Percentiles rank a stretch among this genome's conserved stretches.
Evolutionary conservation across 2,888 invertebrate genomes (phyloP).

Genomic region (Yponomeuta malinellus): DNA sequence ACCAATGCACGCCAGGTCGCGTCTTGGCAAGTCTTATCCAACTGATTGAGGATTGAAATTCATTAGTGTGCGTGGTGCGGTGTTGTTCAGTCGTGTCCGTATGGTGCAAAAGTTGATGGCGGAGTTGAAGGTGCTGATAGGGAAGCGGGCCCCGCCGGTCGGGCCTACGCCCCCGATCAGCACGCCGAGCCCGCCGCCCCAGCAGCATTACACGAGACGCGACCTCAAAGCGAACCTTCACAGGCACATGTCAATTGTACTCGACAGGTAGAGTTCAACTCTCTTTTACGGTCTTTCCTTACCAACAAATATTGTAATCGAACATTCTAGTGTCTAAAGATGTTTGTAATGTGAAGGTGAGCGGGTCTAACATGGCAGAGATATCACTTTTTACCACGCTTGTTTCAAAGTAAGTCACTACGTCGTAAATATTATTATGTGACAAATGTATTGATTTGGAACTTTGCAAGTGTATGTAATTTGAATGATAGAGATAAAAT

Average conservation of each 20-base stretch:
- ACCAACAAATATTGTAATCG: no score
- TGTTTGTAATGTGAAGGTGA: no score
- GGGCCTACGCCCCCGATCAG: slow-evolving; percentile 37
- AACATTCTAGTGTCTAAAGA: no score
- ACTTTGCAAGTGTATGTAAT: no score
- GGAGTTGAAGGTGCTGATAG: slow-evolving; percentile 71
- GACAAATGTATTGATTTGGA: no score
- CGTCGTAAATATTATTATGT: no score
- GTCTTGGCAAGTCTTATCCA: slow-evolving; percentile 56
- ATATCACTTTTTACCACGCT: no score
- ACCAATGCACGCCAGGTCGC: slow-evolving; percentile 60
- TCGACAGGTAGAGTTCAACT: slow-evolving; percentile 62
- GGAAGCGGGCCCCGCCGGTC: slow-evolving; percentile 63
- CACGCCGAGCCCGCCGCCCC: slow-evolving; percentile 38
- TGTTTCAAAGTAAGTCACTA: no score
- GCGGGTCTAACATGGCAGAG: no score
- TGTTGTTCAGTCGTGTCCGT: slow-evolving; percentile 62
- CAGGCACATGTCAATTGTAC: slow-evolving; percentile 72
- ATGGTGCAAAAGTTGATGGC: slow-evolving; percentile 73
- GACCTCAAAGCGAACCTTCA: slow-evolving; percentile 72
- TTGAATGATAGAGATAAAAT: no score
- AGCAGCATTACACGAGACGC: slow-evolving; percentile 60
- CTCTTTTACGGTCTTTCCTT: background rate
- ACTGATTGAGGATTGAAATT: slow-evolving; percentile 50
- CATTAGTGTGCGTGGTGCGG: slow-evolving; percentile 58